phyloP scores from a whole-genome alignment of 2,888 invertebrate genomes.

The Peribatodes rhomboidaria region DNA sequence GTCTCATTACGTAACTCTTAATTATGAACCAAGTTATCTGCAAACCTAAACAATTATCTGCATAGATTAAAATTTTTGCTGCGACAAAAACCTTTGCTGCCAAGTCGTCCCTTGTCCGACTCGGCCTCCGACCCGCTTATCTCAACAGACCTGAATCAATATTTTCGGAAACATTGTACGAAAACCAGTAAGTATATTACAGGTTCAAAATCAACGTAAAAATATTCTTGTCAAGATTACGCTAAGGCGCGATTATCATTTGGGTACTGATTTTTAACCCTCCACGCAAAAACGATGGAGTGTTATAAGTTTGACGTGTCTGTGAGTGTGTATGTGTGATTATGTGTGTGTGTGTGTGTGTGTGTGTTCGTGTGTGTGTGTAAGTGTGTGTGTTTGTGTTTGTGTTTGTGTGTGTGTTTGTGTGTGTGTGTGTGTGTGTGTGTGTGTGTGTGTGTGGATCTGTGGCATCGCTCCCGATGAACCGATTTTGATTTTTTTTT shows the following conservation, averaged over 20 bases:
- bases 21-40: not conserved
- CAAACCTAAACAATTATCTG: not conserved
- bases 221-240: conserved; percentile 3
- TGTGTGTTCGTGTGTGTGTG: too few relatives aligned
- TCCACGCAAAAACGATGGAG: too few relatives aligned
- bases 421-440: too few relatives aligned
- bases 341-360: too few relatives aligned
- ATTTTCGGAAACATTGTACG: conserved; percentile 15
- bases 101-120: conserved; percentile 1
- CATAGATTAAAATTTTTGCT: not conserved
- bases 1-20: not conserved
- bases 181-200: conserved; percentile 16
- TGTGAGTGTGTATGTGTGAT: too few relatives aligned
- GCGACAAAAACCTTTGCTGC: not conserved
- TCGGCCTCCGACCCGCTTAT: conserved; percentile 5
- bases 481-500: too few relatives aligned
- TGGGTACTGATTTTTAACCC: too few relatives aligned
- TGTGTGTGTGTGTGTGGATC: too few relatives aligned
- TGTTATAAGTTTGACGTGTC: too few relatives aligned
- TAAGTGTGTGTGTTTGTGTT: too few relatives aligned
- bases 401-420: too few relatives aligned
- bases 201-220: conserved; percentile 1
- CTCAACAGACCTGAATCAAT: conserved; percentile 18
- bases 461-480: too few relatives aligned
- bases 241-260: not conserved